Evolutionary conservation across 2,797 vertebrate species (phyloP), one percentile per base, ranked within the genome.

Genomic region (Numenius phaeopus): DNA sequence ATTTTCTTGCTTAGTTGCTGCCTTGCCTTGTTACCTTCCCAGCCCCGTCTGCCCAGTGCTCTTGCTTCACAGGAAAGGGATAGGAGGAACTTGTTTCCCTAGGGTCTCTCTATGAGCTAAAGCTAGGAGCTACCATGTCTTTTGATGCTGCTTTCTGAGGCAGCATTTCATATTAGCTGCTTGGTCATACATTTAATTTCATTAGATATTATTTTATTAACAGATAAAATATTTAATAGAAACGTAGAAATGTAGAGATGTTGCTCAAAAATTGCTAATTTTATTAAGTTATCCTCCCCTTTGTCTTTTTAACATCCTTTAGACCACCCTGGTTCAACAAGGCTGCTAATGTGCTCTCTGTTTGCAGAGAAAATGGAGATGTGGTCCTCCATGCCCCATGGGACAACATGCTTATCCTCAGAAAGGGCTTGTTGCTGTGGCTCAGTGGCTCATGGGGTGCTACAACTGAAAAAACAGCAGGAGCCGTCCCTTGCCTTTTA

Each of bases 331-430:
- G 42, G 18, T 72, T 75, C 57, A 81, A 46, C 14, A 84, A 37
- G 49, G 61, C 40, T 83, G 37, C 30, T 89, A 57, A 24, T 6
- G 18, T 14, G 6, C 5, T 64, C 29, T 58, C 30, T 59, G 10
- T 52, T 72, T 49, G 30, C 6, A 44, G 39, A 72, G 16, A 40
- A 82, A 82, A 84, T 9, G 32, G 61, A 72, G 40, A 52, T 1
- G 2, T 1, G 3, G 14, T 3, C 11, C 46, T 72, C 54, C 18
- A 2, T 7, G 22, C 2, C 5, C 16, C 50, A 6, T n/a, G 22
- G 37, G 54, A 61, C 26, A 58, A 20, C 22, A 62, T 0, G 5
- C 34, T 78, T 24, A 15, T 46, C 29, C 55, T 87, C 50, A 79
- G 71, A 76, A 66, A 20, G 26, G 18, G 11, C 5, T 16, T 62